A percentile compares a stretch with the other conserved stretches of the same genome.
Evolutionary conservation across 2,888 invertebrate genomes (phyloP).

Genomic region (Melinopterus prodromus): DNA sequence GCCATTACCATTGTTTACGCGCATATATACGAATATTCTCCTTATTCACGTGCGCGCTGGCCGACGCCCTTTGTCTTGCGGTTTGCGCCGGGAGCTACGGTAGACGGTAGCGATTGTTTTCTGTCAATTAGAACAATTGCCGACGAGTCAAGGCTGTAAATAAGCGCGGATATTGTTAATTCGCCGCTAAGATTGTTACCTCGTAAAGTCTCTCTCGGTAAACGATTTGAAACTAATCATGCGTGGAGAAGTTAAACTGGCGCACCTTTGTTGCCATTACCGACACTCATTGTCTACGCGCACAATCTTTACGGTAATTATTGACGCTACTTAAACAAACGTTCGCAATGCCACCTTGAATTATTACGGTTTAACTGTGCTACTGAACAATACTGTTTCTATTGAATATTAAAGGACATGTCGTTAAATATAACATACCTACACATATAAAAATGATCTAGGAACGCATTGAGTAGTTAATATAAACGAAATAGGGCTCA

Average conservation of each 20-base stretch:
- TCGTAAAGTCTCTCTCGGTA: conserved; percentile 13
- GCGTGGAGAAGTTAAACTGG: neutral
- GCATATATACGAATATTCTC: conserved; percentile 21
- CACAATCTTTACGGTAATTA: conserved; percentile 14
- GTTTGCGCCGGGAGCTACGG: conserved; percentile 6
- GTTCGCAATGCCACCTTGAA: neutral
- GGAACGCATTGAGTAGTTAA: too few species aligned
- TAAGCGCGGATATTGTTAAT: conserved; percentile 14
- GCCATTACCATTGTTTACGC: conserved; percentile 36
- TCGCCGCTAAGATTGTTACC: conserved; percentile 21
- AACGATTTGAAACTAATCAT: conserved; percentile 14
- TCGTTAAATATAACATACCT: too few species aligned
- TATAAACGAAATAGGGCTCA: too few species aligned
- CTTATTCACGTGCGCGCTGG: conserved; percentile 13
- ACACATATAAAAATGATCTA: too few species aligned
- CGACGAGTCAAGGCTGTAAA: conserved; percentile 12
- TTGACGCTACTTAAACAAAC: conserved; percentile 7
- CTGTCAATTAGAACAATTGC: conserved; percentile 24
- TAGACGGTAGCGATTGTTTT: conserved; percentile 15
- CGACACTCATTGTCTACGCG: neutral
- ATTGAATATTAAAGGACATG: too few species aligned
- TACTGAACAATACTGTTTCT: too few species aligned
- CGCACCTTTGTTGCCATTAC: conserved; percentile 16
- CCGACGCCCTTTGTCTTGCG: conserved; percentile 5
- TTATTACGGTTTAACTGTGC: neutral